Percentiles rank a stretch among this genome's conserved stretches.
These are phyloP conservation scores for Scolopax rusticola DNA, from an alignment of 2,797 vertebrate species.

Conservation along the genomic window DNA sequence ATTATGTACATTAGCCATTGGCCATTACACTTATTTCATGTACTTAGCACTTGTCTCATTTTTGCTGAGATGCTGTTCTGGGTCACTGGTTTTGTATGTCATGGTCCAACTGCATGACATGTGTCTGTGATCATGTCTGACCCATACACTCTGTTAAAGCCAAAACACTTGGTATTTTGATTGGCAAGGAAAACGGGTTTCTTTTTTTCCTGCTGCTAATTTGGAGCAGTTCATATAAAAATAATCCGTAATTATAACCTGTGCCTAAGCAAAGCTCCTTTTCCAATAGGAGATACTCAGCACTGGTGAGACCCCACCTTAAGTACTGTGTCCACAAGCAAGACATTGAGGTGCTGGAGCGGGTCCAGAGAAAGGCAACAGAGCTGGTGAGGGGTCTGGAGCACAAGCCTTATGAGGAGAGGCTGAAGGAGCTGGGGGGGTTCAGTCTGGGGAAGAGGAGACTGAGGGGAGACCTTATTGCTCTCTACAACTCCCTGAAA, in stretches of 20 bases:
- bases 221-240: not conserved
- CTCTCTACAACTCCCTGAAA: no score
- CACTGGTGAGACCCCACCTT: no score
- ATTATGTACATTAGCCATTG: slow-evolving; percentile 7
- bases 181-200: not conserved
- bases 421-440: no score
- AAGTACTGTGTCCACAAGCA: no score
- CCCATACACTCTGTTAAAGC: not conserved
- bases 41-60: slow-evolving; percentile 1
- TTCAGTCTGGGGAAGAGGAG: no score
- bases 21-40: not conserved
- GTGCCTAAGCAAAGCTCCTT: not conserved
- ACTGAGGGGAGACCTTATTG: no score
- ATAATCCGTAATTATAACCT: not conserved
- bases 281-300: not conserved
- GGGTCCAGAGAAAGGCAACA: no score
- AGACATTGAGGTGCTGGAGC: no score
- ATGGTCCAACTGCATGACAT: not conserved
- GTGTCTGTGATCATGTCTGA: not conserved
- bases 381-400: no score
- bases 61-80: not conserved
- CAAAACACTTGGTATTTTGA: not conserved
- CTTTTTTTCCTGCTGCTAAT: not conserved
- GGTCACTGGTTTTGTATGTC: not conserved
- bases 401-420: no score